Evolutionary conservation across 2,113 vertebrate genomes (phyloP).

Genomic region (Phyllopteryx taeniolatus): DNA sequence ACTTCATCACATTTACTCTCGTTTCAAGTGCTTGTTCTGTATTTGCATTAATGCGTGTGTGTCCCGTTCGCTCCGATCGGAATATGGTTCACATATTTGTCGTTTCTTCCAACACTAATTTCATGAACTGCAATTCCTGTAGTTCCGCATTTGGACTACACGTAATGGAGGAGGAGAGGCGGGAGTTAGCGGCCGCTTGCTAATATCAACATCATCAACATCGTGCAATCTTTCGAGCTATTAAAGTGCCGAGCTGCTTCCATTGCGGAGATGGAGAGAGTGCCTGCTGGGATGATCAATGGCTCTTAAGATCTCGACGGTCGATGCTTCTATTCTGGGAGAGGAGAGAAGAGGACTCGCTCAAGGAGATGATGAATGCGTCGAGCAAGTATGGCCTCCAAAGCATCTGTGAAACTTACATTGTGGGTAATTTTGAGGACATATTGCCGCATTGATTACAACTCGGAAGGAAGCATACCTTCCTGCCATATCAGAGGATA

Average conservation of each 20-base stretch:
- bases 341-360: not conserved
- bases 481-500: no score
- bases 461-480: no score
- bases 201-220: conserved; percentile 43
- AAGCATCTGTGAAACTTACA: not conserved
- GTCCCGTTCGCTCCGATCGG: no score
- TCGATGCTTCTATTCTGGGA: conserved; percentile 38
- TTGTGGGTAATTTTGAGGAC: not conserved
- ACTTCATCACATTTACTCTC: no score
- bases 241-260: conserved; percentile 57
- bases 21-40: no score
- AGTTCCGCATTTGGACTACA: not conserved
- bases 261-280: conserved; percentile 34
- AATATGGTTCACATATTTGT: no score
- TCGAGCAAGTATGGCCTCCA: not conserved
- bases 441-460: not conserved
- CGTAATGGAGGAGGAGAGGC: not conserved
- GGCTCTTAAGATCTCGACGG: conserved; percentile 26
- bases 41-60: no score
- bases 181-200: conserved; percentile 24
- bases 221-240: conserved; percentile 14
- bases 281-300: conserved; percentile 51
- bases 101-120: no score
- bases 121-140: no score
- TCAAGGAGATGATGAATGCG: not conserved